Base-by-base conservation (phyloP, 2,797 vertebrate species). In the Sternarchorhynchus goeldii region DNA sequence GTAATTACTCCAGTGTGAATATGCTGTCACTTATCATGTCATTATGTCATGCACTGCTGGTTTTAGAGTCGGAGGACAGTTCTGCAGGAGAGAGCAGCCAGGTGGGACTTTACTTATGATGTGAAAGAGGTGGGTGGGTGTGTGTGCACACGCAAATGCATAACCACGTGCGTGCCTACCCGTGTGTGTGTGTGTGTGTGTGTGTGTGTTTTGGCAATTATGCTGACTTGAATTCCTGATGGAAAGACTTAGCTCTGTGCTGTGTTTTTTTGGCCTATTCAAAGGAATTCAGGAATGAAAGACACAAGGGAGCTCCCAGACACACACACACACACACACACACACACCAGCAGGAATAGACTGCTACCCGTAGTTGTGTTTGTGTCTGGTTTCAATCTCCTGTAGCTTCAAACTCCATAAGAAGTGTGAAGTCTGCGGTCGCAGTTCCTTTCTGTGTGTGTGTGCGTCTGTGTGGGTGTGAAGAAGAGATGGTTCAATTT, bases 361-460 rank as follows among this genome's bases (percentile, higher is more conserved):
- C 4, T 16, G 14, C 29, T 60, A 7, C 3, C 31, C 4, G 2
- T 45, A 56, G n/a, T 17, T 5, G 2, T 18, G 66, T 75, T 32
- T 57, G 45, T 57, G 66, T 39, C 45, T n/a, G 73, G 4, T 57
- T 63, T 73, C 25, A 6, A 1, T 58, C 14, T 59, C 18, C 31
- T 58, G 18, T 73, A 57, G 63, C 36, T 75, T 65, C 55, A 56
- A n/a, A 18, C 29, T 69, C n/a, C 69, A 73, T 75, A 53, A 41
- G 60, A 65, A 36, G 89, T 73, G 41, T 73, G 68, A 72, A 62
- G 39, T 59, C 60, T 75, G 73, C 16, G 73, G 73, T 75, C 45
- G 53, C 31, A 25, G 59, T 63, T 64, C 14, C 29, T 25, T 5
- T 14, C 53, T 53, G 7, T 59, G 66, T 67, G 41, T 72, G 62